phyloP scores from a whole-genome alignment of 2,113 vertebrate genomes.

The Chaetops frenatus region DNA sequence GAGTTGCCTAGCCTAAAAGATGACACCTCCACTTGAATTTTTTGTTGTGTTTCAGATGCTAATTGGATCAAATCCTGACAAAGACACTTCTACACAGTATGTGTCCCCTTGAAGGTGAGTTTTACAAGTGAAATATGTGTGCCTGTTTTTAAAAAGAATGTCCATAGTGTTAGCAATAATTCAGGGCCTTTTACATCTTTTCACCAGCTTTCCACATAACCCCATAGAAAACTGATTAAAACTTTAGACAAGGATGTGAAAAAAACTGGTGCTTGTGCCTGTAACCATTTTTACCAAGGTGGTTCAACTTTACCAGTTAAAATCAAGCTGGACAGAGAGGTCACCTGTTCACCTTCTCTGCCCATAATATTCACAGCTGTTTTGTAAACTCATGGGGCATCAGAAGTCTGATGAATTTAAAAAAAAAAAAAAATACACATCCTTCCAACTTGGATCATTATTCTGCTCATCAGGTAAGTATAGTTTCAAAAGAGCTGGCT shows the following conservation, averaged over 20 bases:
- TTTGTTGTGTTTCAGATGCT: neutral
- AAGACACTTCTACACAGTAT: neutral
- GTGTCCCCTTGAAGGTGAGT: neutral
- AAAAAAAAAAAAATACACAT: neutral
- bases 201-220: neutral
- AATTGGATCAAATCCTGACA: neutral
- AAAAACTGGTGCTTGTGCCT: neutral
- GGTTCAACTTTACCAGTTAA: neutral
- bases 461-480: neutral
- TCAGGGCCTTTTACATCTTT: neutral
- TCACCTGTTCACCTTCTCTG: neutral
- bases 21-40: neutral
- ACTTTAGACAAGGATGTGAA: neutral
- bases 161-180: neutral
- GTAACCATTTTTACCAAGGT: neutral
- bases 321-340: neutral
- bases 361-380: neutral
- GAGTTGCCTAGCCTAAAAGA: neutral
- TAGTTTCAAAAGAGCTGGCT: neutral
- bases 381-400: neutral
- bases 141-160: neutral
- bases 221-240: neutral
- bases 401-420: neutral
- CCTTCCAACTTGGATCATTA: rapidly evolving
- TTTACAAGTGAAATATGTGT: neutral